Evolutionary conservation across 2,888 invertebrate species (phyloP).

Genomic region (Pegoplata infirma): DNA sequence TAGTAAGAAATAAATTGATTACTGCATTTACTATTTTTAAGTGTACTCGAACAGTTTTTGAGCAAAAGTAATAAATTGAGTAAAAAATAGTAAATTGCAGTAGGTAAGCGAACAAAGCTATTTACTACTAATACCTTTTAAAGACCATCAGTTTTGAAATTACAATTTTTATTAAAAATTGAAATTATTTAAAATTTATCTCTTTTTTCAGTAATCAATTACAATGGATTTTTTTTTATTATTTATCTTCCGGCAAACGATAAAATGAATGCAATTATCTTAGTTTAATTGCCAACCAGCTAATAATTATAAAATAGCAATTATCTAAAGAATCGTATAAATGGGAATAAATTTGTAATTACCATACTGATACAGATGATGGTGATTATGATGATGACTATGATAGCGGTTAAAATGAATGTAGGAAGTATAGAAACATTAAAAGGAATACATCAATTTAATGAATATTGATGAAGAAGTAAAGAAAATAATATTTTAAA

Average conservation of each 20-base stretch:
- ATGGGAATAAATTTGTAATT: slow-evolving; percentile 36
- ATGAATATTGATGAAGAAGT: too few relatives aligned
- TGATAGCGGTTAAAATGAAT: not conserved
- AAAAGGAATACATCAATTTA: too few relatives aligned
- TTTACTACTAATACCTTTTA: too few relatives aligned
- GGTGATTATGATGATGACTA: not conserved
- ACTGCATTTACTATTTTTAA: too few relatives aligned
- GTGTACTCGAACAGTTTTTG: too few relatives aligned
- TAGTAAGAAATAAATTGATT: too few relatives aligned
- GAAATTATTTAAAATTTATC: not conserved
- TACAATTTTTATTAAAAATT: not conserved
- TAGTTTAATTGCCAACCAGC: slow-evolving; percentile 28
- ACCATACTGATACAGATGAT: not conserved
- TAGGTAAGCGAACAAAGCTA: too few relatives aligned
- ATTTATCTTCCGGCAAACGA: not conserved
- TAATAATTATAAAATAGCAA: slow-evolving; percentile 40
- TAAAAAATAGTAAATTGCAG: too few relatives aligned
- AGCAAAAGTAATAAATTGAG: too few relatives aligned
- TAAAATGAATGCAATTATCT: slow-evolving; percentile 7
- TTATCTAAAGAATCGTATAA: slow-evolving; percentile 10
- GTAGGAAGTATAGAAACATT: not conserved
- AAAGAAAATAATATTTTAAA: too few relatives aligned
- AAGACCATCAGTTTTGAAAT: too few relatives aligned
- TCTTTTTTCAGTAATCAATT: not conserved
- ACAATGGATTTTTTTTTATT: not conserved